A percentile compares a stretch with the other conserved stretches of the same genome.
phyloP scores from a whole-genome alignment of 1,140 invertebrate genomes.

The Ganaspis sp. region DNA sequence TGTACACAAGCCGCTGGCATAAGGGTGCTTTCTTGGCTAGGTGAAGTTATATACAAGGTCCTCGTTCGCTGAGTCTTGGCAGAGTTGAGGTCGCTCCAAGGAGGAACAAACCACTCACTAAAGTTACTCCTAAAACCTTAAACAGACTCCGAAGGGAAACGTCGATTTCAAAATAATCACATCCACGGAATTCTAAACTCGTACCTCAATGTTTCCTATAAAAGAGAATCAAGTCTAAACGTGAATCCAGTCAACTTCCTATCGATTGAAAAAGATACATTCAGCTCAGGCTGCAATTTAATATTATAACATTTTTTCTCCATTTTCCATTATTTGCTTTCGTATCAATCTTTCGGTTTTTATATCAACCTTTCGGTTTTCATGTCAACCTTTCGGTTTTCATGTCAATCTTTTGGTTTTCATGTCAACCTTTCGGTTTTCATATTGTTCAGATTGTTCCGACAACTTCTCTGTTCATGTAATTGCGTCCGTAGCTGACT shows the following conservation, averaged over 20 bases:
- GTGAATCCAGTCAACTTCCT: background rate
- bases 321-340: too few relatives aligned
- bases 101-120: conserved; percentile 26
- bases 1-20: conserved; percentile 54
- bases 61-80: conserved; percentile 31
- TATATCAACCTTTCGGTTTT: too few relatives aligned
- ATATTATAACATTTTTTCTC: too few relatives aligned
- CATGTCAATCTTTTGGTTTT: too few relatives aligned
- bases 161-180: conserved; percentile 20
- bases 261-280: too few relatives aligned
- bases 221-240: background rate
- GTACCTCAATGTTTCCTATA: background rate
- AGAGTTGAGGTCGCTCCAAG: conserved; percentile 13
- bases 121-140: conserved; percentile 4
- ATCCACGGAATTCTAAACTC: background rate
- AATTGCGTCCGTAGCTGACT: too few relatives aligned
- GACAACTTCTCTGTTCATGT: too few relatives aligned
- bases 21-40: conserved; percentile 51
- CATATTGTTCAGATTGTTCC: too few relatives aligned
- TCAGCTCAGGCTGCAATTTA: too few relatives aligned
- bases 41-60: conserved; percentile 7
- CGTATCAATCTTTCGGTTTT: too few relatives aligned
- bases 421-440: too few relatives aligned
- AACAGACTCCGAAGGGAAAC: background rate
- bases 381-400: too few relatives aligned